Evolutionary conservation across 2,888 invertebrate species (phyloP).

Genomic region (Malacosoma neustria): DNA sequence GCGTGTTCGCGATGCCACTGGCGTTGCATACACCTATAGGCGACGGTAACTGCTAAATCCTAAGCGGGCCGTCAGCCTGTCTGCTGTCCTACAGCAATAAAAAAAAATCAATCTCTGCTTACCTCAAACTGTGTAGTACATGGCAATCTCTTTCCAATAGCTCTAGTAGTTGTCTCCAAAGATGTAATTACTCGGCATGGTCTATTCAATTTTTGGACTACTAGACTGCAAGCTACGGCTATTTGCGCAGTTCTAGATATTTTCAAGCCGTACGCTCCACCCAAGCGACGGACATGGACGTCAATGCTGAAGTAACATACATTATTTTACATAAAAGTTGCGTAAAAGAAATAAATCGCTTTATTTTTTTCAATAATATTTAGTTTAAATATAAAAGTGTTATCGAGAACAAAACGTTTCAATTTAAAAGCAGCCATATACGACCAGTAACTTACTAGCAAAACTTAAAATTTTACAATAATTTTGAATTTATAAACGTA

Average conservation of each 20-base stretch:
- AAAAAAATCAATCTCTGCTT: constrained; percentile 2
- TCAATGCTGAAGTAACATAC: constrained; percentile 69
- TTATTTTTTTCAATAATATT: constrained; percentile 8
- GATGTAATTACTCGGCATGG: constrained; percentile 78
- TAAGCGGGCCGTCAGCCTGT: no score
- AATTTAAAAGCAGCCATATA: no score
- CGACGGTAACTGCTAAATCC: no score
- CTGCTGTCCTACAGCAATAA: no score
- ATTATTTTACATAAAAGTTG: constrained; percentile 72
- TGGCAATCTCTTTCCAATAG: constrained; percentile 64
- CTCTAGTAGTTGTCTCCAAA: constrained; percentile 72
- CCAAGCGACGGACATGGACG: constrained; percentile 42
- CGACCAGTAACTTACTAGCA: no score
- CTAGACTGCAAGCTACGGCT: constrained; percentile 77
- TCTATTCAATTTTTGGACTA: constrained; percentile 66
- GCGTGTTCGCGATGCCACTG: no score
- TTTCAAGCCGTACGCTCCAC: constrained; percentile 78
- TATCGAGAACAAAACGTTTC: no score
- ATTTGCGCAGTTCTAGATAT: constrained; percentile 69
- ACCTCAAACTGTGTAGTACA: constrained; percentile 56
- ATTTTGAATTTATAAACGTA: no score
- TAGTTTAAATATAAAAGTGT: no score
- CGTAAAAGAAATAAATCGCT: constrained; percentile 51
- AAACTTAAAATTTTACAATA: no score
- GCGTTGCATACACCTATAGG: no score